phyloP scores from a whole-genome alignment of 2,113 vertebrate genomes.

The Galbula dea region DNA sequence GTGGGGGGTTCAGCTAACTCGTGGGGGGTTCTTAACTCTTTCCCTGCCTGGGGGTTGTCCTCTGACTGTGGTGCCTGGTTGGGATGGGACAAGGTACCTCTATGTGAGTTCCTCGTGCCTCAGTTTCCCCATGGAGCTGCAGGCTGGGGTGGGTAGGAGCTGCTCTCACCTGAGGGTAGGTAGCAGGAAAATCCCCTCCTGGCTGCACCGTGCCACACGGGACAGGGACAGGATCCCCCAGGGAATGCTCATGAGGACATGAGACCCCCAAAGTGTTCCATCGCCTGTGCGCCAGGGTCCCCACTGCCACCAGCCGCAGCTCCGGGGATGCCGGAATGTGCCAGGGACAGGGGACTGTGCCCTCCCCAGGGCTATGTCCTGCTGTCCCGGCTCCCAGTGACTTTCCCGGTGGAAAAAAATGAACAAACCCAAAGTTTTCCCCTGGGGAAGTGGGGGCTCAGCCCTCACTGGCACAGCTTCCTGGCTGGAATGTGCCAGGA shows the following conservation, averaged over 20 bases:
- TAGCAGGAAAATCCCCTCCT: background rate
- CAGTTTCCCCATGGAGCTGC: background rate
- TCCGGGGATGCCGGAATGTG: background rate
- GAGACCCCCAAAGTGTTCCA: background rate
- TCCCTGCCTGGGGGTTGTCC: background rate
- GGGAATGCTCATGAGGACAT: background rate
- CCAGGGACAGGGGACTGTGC: background rate
- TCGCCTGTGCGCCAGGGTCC: fast-evolving
- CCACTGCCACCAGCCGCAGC: background rate
- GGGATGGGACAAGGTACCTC: background rate
- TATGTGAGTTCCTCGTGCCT: background rate
- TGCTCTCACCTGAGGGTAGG: background rate
- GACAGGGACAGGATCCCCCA: background rate
- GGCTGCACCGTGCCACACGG: background rate
- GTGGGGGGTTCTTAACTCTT: slow-evolving; percentile 31
- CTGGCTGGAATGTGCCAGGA: background rate
- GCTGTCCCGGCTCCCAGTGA: background rate
- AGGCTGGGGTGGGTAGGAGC: background rate
- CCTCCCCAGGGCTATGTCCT: background rate
- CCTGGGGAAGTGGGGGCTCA: fast-evolving
- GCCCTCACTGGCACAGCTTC: background rate
- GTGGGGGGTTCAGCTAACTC: slow-evolving; percentile 6
- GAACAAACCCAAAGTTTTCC: background rate
- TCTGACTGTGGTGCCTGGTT: fast-evolving
- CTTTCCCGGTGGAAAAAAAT: background rate